A percentile compares a stretch with the other conserved stretches of the same genome.
phyloP scores from a whole-genome alignment of 2,888 invertebrate genomes.

The Syrphus vitripennis region DNA sequence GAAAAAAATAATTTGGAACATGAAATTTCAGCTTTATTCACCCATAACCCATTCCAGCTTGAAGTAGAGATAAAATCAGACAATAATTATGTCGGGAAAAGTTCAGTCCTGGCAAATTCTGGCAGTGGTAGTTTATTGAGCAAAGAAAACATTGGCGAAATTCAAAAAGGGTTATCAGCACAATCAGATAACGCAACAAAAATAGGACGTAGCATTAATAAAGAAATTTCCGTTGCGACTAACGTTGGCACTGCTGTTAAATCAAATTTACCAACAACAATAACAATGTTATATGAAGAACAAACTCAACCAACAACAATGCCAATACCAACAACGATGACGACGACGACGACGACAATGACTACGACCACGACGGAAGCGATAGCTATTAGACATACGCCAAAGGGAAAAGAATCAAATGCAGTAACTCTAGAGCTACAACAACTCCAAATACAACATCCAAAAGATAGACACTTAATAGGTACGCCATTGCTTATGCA shows the following conservation, averaged over 20 bases:
- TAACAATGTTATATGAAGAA: not conserved
- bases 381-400: constrained; percentile 30
- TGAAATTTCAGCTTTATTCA: constrained; percentile 52
- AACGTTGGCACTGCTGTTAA: constrained; percentile 20
- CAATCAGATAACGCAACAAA: constrained; percentile 53
- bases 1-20: constrained; percentile 72
- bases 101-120: not conserved
- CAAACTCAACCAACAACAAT: constrained; percentile 4
- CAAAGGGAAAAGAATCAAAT: constrained; percentile 7
- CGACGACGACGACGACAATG: too few species aligned
- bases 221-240: constrained; percentile 38
- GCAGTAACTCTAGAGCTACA: constrained; percentile 70
- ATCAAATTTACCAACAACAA: constrained; percentile 50
- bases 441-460: constrained; percentile 72
- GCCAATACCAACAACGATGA: not conserved
- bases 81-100: constrained; percentile 72
- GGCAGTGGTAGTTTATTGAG: constrained; percentile 60
- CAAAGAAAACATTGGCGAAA: constrained; percentile 50
- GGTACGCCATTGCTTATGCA: constrained; percentile 79
- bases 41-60: constrained; percentile 21
- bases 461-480: constrained; percentile 79
- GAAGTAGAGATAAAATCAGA: constrained; percentile 62
- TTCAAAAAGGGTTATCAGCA: constrained; percentile 69
- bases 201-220: constrained; percentile 40
- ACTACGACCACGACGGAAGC: not conserved